Evolutionary conservation across 2,113 vertebrate genomes (phyloP).

Genomic region (Siphamia tubifer): DNA sequence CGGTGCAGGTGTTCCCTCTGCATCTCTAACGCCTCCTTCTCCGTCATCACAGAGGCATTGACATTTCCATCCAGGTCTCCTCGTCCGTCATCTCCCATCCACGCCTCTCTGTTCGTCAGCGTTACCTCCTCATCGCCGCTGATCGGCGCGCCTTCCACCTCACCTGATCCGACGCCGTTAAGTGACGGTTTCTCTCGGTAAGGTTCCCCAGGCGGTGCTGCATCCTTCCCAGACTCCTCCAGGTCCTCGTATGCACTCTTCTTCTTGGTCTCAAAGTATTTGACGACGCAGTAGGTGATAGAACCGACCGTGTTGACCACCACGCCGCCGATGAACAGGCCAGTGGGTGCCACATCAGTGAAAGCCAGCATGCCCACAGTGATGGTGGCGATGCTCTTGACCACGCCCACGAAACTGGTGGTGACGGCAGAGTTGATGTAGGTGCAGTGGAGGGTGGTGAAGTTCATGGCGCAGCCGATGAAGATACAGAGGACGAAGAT

Average conservation of each 20-base stretch:
- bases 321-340: constrained; percentile 91
- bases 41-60: constrained; percentile 38
- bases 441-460: constrained; percentile 97
- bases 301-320: constrained; percentile 96
- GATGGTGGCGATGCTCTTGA: constrained; percentile 97
- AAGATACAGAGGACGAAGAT: constrained; percentile 88
- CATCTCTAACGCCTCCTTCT: constrained; percentile 69
- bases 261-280: constrained; percentile 88
- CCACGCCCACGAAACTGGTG: constrained; percentile 98
- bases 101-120: constrained; percentile 43
- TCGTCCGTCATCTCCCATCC: constrained; percentile 19
- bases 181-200: constrained; percentile 36
- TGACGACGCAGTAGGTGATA: constrained; percentile 92
- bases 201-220: constrained; percentile 59
- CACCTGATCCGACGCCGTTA: neutral
- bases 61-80: neutral
- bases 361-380: constrained; percentile 98
- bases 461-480: constrained; percentile 99
- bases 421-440: constrained; percentile 99
- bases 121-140: neutral
- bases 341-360: constrained; percentile 90
- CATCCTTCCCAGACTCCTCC: constrained; percentile 82
- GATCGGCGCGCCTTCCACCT: neutral
- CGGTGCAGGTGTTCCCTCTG: constrained; percentile 60
- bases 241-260: constrained; percentile 91